Conservation (phyloP, 2,888 invertebrate genomes). For the Steinernema scapterisci region DNA sequence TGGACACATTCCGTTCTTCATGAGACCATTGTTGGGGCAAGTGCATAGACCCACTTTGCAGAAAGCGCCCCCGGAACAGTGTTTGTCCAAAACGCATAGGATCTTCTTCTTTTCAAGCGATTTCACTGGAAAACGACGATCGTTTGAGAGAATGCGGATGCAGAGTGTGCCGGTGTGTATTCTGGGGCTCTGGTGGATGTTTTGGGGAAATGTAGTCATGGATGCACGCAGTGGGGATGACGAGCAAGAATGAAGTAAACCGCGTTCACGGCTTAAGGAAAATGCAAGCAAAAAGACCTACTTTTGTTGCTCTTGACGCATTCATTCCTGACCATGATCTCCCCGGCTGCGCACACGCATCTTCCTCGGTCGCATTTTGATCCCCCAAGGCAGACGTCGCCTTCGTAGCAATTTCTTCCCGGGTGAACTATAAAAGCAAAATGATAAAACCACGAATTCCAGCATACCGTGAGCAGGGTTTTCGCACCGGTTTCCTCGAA, state of each 20-base stretch:
- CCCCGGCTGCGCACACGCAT: constrained; percentile 43
- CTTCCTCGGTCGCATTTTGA: constrained; percentile 39
- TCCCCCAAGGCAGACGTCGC: constrained; percentile 40
- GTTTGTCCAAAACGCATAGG: constrained; percentile 28
- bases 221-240: neutral
- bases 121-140: neutral
- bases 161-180: too few relatives aligned
- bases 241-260: neutral
- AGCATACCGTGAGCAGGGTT: constrained; percentile 51
- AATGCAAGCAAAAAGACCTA: neutral
- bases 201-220: neutral
- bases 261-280: too few relatives aligned
- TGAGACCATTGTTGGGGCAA: constrained; percentile 39
- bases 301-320: constrained; percentile 15
- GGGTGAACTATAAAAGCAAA: constrained; percentile 37
- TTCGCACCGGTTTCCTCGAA: constrained; percentile 46
- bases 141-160: neutral
- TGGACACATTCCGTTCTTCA: constrained; percentile 39
- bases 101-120: neutral
- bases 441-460: neutral
- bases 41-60: constrained; percentile 40
- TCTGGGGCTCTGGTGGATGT: neutral
- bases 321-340: neutral
- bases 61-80: constrained; percentile 44
- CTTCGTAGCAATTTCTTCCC: constrained; percentile 36